phyloP scores from a whole-genome alignment of 2,888 invertebrate species.

The Tipula helvola region DNA sequence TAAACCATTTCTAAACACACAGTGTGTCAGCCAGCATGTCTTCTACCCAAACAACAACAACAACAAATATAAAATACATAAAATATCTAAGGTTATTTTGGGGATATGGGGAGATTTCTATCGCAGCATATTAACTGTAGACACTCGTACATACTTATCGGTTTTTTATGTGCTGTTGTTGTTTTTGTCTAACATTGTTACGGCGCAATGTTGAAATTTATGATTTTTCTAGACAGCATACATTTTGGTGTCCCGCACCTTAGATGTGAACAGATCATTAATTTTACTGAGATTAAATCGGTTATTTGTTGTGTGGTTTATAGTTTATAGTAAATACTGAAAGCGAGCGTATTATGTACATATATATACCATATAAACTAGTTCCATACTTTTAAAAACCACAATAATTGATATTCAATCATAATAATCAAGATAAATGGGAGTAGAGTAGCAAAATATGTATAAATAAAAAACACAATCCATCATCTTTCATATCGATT shows the following conservation, averaged over 20 bases:
- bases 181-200: not conserved
- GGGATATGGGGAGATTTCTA: not conserved
- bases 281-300: not conserved
- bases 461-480: not conserved
- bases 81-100: not conserved
- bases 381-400: not conserved
- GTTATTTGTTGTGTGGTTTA: not conserved
- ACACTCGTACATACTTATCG: not conserved
- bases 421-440: not conserved
- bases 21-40: not conserved
- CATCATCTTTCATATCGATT: not conserved
- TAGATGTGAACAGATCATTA: not conserved
- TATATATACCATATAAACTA: not conserved
- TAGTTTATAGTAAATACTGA: not conserved
- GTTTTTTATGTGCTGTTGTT: not conserved
- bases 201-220: not conserved
- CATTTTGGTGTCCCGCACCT: not conserved
- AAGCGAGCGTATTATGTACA: not conserved
- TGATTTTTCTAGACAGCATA: not conserved
- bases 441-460: not conserved
- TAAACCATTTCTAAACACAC: not conserved
- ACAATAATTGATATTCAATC: not conserved
- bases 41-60: not conserved
- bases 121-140: not conserved
- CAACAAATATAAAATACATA: not conserved